These are phyloP conservation scores for Ceratina australensis DNA, from an alignment of 1,140 invertebrate species.

Conservation along the genomic window DNA sequence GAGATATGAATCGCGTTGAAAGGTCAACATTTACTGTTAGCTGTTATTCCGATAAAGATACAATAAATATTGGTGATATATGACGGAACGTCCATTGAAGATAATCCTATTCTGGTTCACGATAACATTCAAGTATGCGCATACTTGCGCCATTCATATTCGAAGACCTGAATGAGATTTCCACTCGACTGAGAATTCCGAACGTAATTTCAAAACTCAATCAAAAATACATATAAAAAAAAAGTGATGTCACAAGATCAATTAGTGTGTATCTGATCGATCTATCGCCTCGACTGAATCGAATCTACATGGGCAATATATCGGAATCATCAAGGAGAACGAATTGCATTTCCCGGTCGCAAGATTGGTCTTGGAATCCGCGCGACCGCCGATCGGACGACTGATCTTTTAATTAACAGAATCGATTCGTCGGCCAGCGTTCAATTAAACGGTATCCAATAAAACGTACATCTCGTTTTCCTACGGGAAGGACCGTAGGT, in stretches of 20 bases:
- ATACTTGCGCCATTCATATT: neutral
- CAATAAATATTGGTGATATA: neutral
- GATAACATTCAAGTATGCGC: neutral
- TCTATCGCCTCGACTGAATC: neutral
- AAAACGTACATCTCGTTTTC: conserved; percentile 10
- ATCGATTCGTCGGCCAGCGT: neutral
- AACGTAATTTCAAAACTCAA: no score
- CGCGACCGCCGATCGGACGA: conserved; percentile 25
- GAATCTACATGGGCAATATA: neutral
- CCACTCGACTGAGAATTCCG: no score
- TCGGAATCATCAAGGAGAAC: conserved; percentile 33
- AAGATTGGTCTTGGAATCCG: conserved; percentile 24
- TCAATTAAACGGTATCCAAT: conserved; percentile 11
- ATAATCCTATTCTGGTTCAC: conserved; percentile 4
- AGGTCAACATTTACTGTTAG: conserved; percentile 1
- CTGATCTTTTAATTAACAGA: conserved; percentile 51
- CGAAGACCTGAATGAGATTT: neutral
- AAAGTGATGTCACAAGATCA: no score
- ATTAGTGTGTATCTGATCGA: neutral
- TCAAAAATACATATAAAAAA: no score
- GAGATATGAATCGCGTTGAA: conserved; percentile 14
- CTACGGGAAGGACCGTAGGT: neutral
- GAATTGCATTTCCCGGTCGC: conserved; percentile 40
- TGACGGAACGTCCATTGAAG: neutral
- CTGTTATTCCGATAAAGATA: neutral